These are phyloP conservation scores for Iguana delicatissima DNA, from an alignment of 2,797 vertebrate genomes.

Conservation along the genomic window DNA sequence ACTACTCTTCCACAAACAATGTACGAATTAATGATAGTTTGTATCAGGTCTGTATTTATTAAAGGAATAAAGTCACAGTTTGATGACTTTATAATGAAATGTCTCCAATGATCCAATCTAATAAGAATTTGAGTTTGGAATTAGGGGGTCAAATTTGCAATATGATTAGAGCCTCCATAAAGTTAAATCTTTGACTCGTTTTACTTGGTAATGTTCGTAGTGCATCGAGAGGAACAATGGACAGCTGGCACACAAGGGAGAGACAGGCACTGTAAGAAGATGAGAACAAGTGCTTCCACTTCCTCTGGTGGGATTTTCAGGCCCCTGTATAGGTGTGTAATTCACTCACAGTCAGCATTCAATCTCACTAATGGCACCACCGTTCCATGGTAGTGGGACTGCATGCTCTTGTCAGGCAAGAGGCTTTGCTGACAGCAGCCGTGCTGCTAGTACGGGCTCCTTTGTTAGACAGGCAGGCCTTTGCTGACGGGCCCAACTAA, in stretches of 20 bases:
- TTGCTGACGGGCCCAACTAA: too few species aligned
- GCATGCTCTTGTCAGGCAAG: too few species aligned
- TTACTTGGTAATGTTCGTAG: background rate
- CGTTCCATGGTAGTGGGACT: too few species aligned
- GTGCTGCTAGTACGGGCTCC: too few species aligned
- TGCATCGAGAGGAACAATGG: too few species aligned
- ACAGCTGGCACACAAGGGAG: background rate
- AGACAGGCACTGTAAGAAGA: background rate
- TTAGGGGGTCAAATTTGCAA: background rate
- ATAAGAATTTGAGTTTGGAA: background rate
- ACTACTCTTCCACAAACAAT: background rate
- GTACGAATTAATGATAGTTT: background rate
- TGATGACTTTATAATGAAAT: background rate
- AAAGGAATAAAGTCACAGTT: background rate
- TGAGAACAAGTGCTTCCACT: too few species aligned
- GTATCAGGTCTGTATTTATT: background rate
- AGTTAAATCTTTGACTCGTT: background rate
- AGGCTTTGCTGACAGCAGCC: too few species aligned
- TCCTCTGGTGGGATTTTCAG: too few species aligned
- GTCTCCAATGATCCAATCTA: background rate
- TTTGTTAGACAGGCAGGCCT: too few species aligned
- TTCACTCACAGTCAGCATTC: too few species aligned
- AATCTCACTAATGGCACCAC: too few species aligned
- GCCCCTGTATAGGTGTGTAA: too few species aligned
- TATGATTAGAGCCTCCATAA: background rate